phyloP scores from a whole-genome alignment of 2,888 invertebrate species.

The Trichogramma evanescens region DNA sequence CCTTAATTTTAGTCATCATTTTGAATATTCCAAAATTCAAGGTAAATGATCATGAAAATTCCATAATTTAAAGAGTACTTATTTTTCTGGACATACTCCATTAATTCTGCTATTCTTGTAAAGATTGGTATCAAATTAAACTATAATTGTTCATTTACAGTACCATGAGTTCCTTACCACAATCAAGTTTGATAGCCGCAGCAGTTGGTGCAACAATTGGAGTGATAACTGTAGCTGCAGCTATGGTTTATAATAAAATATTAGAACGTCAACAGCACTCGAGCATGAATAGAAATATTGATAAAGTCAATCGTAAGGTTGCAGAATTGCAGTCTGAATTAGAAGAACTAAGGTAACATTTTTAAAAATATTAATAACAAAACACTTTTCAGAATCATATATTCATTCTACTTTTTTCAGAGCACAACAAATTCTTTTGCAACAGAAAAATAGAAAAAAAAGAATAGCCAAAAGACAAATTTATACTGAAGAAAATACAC shows the following conservation, averaged over 20 bases:
- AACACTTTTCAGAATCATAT: not conserved
- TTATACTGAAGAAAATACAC: conserved; percentile 31
- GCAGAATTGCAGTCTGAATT: conserved; percentile 35
- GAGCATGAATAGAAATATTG: conserved; percentile 30
- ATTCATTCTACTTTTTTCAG: conserved; percentile 21
- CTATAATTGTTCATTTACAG: conserved; percentile 10
- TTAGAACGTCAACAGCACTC: conserved; percentile 30
- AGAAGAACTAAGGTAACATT: conserved; percentile 34
- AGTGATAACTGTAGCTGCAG: conserved; percentile 37
- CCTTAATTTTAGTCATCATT: too few species aligned
- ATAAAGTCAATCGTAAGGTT: conserved; percentile 35
- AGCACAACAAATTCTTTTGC: conserved; percentile 32
- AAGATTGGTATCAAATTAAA: too few species aligned
- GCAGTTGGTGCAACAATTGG: conserved; percentile 40
- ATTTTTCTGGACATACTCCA: too few species aligned
- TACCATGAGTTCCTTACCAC: conserved; percentile 35
- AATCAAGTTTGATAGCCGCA: conserved; percentile 35
- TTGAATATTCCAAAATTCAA: too few species aligned
- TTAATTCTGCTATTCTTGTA: too few species aligned
- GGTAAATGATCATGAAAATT: too few species aligned
- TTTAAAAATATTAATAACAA: not conserved
- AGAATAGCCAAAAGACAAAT: conserved; percentile 25
- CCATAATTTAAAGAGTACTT: too few species aligned
- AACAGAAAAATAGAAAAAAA: conserved; percentile 31
- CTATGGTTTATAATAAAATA: conserved; percentile 38